A percentile compares a stretch with the other conserved stretches of the same genome.
Evolutionary conservation across 2,113 vertebrate genomes (phyloP).

Genomic region (Gymnocephalus cernua): DNA sequence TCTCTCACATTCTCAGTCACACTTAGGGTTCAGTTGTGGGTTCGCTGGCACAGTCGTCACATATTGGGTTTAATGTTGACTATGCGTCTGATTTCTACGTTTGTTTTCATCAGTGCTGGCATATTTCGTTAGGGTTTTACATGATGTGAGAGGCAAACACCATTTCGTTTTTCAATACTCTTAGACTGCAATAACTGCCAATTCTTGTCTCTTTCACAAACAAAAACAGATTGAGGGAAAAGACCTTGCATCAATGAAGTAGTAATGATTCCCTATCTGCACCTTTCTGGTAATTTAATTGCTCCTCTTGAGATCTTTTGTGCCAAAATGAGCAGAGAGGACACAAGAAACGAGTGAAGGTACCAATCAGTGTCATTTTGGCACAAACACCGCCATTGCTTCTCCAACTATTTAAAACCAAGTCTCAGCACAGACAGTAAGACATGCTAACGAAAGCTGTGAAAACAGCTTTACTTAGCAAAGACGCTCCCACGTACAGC

Average conservation of each 20-base stretch:
- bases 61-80: constrained; percentile 52
- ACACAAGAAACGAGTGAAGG: constrained; percentile 19
- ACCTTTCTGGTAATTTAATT: constrained; percentile 27
- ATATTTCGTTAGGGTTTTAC: constrained; percentile 40
- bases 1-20: constrained; percentile 59
- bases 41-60: constrained; percentile 57
- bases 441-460: constrained; percentile 38
- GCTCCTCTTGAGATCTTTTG: constrained; percentile 17
- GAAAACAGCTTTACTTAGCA: constrained; percentile 40
- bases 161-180: not conserved
- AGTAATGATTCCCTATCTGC: not conserved
- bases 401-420: constrained; percentile 6
- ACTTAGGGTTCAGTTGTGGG: constrained; percentile 66
- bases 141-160: constrained; percentile 16
- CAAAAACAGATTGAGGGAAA: not conserved
- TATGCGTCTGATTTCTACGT: constrained; percentile 15
- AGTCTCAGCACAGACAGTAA: constrained; percentile 33
- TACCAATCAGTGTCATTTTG: constrained; percentile 28
- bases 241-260: not conserved
- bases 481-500: constrained; percentile 49
- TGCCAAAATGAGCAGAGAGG: constrained; percentile 38
- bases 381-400: constrained; percentile 27
- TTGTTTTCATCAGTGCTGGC: constrained; percentile 28
- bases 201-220: not conserved
- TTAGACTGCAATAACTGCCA: not conserved